Evolutionary conservation across 2,888 invertebrate genomes (phyloP), one percentile per base, ranked within the genome.

Genomic region (Lepidocyrtinus sp.): DNA sequence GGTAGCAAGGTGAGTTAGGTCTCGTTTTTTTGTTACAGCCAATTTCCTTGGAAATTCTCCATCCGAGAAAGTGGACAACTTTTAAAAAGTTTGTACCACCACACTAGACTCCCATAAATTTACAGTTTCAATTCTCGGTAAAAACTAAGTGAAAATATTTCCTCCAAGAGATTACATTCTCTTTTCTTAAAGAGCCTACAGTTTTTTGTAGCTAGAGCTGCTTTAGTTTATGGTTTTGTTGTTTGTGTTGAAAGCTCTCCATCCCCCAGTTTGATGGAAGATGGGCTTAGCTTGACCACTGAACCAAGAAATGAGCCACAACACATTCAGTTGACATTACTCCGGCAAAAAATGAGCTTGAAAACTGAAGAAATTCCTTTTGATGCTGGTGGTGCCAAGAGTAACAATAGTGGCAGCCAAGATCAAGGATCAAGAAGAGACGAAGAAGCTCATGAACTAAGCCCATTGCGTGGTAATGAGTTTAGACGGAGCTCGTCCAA

Each of bases 401-500:
- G 27, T 19, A 55, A 74, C 9, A 72, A 67, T 67, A 65, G 67
- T 46, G 27, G 45, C 45, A 79, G 74, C 64, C 79, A 74, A 72
- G 75, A 71, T 71, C 75, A 81, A 75, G 75, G 81, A 81, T 71
- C 78, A 73, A 59, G 59, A 64, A 15, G 22, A 59, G 73, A 68
- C 50, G 75, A 70, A 50, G 71, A 71, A 46, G 71, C 81, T 75
- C 72, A 75, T 65, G 81, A 81, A 55, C 75, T 71, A 71, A 81
- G 75, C 75, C 81, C 81, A 81, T 81, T 81, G 72, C 75, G 75
- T 36, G 81, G 79, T 79, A 79, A 70, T 70, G 74, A 79, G 69
- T 74, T 79, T 68, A 69, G 74, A 74, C 79, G 74, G 27, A 74
- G 69, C 70, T 69, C 74, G 69, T 79, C 74, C 64, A 69, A 50